These are phyloP conservation scores for Leucoraja erinaceus DNA, from an alignment of 2,113 vertebrate genomes.

Conservation along the genomic window DNA sequence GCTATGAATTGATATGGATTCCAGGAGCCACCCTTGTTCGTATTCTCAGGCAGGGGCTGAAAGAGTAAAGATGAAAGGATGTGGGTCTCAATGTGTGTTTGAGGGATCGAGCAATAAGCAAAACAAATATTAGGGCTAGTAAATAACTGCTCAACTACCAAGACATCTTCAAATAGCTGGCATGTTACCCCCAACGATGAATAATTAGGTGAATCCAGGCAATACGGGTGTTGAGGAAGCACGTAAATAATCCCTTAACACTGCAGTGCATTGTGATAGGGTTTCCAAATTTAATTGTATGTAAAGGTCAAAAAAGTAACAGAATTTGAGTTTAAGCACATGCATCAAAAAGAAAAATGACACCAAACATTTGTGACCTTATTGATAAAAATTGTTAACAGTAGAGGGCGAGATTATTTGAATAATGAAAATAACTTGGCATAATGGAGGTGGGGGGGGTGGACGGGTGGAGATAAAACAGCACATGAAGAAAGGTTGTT, in stretches of 20 bases:
- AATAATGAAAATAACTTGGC: not conserved
- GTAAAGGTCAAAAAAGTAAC: not conserved
- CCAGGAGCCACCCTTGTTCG: conserved; percentile 54
- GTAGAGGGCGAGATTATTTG: not conserved
- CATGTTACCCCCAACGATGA: not conserved
- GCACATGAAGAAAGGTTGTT: too few relatives aligned
- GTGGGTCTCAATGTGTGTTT: conserved; percentile 6
- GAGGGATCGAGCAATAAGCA: not conserved
- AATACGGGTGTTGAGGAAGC: not conserved
- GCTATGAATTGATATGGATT: conserved; percentile 55
- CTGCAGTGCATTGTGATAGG: not conserved
- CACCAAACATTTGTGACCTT: not conserved
- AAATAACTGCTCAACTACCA: not conserved
- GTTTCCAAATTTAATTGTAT: not conserved
- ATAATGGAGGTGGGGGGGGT: not conserved
- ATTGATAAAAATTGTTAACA: not conserved
- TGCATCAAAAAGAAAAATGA: not conserved
- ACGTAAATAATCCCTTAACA: not conserved
- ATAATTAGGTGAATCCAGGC: not conserved
- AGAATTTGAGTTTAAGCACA: not conserved
- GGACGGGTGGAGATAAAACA: too few relatives aligned
- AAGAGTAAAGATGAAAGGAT: conserved; percentile 25
- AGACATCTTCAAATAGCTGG: not conserved
- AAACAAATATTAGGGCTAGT: not conserved
- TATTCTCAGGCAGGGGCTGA: conserved; percentile 56